Percentiles rank a stretch among this genome's conserved stretches.
Conservation (phyloP, 2,797 vertebrate genomes). For the Sebastes taczanowskii region DNA sequence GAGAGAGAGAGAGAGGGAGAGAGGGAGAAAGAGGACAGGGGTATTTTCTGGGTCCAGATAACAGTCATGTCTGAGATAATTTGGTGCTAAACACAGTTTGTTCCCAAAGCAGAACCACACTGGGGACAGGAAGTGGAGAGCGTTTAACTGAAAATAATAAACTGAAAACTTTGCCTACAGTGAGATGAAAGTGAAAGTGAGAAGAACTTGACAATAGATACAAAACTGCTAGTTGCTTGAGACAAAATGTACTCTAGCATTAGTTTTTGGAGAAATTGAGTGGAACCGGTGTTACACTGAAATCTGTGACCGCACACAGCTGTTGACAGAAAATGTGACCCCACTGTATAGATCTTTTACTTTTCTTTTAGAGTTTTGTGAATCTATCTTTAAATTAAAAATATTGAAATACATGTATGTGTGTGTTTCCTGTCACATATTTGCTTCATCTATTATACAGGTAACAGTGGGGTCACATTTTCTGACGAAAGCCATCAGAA, state of each 20-base stretch:
- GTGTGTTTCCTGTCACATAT: too few relatives aligned
- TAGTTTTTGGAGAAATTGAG: not conserved
- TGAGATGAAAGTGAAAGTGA: slow-evolving; percentile 6
- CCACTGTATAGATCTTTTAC: rapidly evolving
- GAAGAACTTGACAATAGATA: not conserved
- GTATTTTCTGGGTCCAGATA: slow-evolving; percentile 58
- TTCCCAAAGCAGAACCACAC: slow-evolving; percentile 34
- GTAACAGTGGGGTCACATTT: too few relatives aligned
- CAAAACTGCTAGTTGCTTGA: not conserved
- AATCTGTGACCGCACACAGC: too few relatives aligned
- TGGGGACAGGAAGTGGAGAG: slow-evolving; percentile 15
- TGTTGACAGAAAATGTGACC: too few relatives aligned
- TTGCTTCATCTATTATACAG: too few relatives aligned
- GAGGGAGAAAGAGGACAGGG: slow-evolving; percentile 19
- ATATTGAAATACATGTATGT: too few relatives aligned
- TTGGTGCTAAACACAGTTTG: slow-evolving; percentile 1
- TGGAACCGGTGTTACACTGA: not conserved
- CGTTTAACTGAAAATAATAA: not conserved
- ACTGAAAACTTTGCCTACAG: not conserved
- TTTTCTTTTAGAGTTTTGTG: too few relatives aligned
- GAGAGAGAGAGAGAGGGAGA: not conserved
- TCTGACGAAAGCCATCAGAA: too few relatives aligned
- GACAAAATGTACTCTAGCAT: not conserved
- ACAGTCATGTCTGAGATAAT: slow-evolving; percentile 41
- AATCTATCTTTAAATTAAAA: too few relatives aligned